phyloP scores from a whole-genome alignment of 2,888 invertebrate genomes.

The Dione juno region DNA sequence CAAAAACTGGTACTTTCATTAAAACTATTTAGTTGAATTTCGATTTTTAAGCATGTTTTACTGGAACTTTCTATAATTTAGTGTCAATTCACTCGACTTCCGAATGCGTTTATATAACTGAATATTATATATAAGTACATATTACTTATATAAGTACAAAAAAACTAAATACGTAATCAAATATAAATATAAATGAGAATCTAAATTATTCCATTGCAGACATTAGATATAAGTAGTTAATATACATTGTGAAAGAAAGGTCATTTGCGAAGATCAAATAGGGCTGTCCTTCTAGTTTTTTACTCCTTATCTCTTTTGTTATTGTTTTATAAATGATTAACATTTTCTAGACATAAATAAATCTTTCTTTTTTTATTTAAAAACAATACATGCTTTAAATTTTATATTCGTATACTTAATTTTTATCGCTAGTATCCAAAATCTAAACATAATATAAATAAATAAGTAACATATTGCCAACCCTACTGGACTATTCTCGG shows the following conservation, averaged over 20 bases:
- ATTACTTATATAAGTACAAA: neutral
- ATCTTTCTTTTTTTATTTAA: too few species aligned
- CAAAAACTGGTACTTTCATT: too few species aligned
- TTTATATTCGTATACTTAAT: too few species aligned
- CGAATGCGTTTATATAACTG: neutral
- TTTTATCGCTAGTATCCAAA: too few species aligned
- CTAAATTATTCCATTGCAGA: constrained; percentile 23
- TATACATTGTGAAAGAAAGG: constrained; percentile 29
- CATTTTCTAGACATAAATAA: too few species aligned
- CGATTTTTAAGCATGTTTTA: neutral
- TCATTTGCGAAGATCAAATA: constrained; percentile 17
- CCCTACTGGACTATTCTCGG: constrained; percentile 13
- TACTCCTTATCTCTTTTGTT: too few species aligned
- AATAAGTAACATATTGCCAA: constrained; percentile 8
- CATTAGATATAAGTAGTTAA: constrained; percentile 20
- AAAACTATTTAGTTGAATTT: neutral
- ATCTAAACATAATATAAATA: too few species aligned
- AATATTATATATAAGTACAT: neutral
- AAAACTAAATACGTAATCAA: constrained; percentile 4
- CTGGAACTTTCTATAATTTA: neutral
- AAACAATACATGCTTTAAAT: too few species aligned
- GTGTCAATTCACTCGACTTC: neutral
- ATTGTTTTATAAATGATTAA: too few species aligned
- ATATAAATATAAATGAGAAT: constrained; percentile 9
- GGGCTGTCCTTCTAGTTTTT: neutral